Conservation (phyloP, 2,888 invertebrate species). For the Blera fallax region DNA sequence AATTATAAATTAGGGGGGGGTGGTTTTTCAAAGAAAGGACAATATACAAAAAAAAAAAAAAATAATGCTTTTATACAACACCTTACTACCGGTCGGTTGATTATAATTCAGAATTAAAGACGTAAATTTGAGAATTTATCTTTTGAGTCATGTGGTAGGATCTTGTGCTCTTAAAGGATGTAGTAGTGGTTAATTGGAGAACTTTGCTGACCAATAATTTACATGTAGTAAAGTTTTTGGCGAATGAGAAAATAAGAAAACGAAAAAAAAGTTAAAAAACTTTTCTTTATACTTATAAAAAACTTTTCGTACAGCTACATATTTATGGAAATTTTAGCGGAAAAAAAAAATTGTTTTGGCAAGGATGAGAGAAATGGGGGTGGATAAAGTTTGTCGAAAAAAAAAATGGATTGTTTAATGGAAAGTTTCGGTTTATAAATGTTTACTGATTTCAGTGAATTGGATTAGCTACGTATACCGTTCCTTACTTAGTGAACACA, state of each 20-base stretch:
- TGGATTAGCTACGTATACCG: background rate
- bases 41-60: background rate
- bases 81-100: conserved; percentile 45
- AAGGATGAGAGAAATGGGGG: background rate
- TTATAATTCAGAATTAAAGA: conserved; percentile 71
- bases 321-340: conserved; percentile 22
- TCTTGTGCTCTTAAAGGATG: conserved; percentile 60
- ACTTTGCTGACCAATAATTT: conserved; percentile 61
- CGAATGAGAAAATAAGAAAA: background rate
- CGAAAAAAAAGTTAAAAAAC: background rate
- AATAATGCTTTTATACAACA: conserved; percentile 23
- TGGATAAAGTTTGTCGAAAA: background rate
- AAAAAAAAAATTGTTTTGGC: background rate
- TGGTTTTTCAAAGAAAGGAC: conserved; percentile 54
- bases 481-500: no score
- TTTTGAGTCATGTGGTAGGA: conserved; percentile 61
- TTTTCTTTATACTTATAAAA: background rate
- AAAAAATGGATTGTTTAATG: background rate
- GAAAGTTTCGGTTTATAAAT: background rate
- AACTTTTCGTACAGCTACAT: conserved; percentile 10
- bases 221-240: conserved; percentile 13
- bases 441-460: background rate
- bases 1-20: conserved; percentile 72
- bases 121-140: conserved; percentile 69
- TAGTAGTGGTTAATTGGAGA: conserved; percentile 61